phyloP scores from a whole-genome alignment of 1,140 invertebrate genomes.

The Penaeus vannamei region DNA sequence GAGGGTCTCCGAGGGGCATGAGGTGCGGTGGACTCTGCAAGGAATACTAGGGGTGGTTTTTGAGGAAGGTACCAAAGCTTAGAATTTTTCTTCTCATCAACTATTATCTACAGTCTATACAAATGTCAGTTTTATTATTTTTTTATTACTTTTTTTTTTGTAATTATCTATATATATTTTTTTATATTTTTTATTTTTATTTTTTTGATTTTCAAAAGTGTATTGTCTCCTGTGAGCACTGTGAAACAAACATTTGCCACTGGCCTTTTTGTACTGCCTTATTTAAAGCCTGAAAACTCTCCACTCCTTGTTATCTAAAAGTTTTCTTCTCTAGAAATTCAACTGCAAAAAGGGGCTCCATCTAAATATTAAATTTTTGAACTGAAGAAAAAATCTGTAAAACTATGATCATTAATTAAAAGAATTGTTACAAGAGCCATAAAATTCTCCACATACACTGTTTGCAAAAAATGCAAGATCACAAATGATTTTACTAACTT shows the following conservation, averaged over 20 bases:
- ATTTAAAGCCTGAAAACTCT: slow-evolving; percentile 39
- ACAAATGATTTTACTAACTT: background rate
- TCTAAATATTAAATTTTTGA: too few relatives aligned
- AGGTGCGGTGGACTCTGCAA: slow-evolving; percentile 40
- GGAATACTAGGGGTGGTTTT: slow-evolving; percentile 54
- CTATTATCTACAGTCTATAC: slow-evolving; percentile 55
- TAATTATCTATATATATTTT: background rate
- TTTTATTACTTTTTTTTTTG: slow-evolving; percentile 34
- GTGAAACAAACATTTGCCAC: slow-evolving; percentile 59
- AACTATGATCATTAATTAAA: too few relatives aligned
- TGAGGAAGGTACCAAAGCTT: slow-evolving; percentile 47
- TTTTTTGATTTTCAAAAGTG: slow-evolving; percentile 61
- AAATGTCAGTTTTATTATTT: slow-evolving; percentile 56
- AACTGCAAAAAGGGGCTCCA: too few relatives aligned
- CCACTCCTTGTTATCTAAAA: too few relatives aligned
- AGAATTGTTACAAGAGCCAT: background rate
- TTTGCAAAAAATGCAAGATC: background rate
- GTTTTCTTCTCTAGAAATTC: too few relatives aligned
- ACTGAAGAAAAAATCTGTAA: too few relatives aligned
- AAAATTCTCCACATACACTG: background rate
- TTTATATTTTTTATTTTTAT: slow-evolving; percentile 6
- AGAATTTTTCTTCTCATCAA: slow-evolving; percentile 23
- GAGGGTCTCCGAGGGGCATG: background rate
- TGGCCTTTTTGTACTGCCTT: slow-evolving; percentile 60
- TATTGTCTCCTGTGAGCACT: slow-evolving; percentile 64